Evolutionary conservation across 2,888 invertebrate species (phyloP).

Genomic region (Criorhina ranunculi): DNA sequence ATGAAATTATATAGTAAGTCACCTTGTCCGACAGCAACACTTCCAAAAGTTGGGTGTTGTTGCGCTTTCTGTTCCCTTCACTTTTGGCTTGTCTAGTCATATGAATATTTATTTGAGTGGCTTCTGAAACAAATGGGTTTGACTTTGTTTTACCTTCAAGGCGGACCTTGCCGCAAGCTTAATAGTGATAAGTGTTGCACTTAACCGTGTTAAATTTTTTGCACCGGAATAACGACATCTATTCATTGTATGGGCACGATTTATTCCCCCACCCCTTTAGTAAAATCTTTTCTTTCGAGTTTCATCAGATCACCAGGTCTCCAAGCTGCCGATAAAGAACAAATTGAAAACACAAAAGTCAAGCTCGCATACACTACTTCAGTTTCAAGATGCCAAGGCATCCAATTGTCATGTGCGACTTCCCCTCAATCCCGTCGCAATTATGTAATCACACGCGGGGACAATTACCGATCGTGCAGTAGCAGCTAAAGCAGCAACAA

Average conservation of each 20-base stretch:
- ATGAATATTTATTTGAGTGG: too few species aligned
- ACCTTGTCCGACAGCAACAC: too few species aligned
- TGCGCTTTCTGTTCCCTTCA: too few species aligned
- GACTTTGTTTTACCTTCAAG: too few species aligned
- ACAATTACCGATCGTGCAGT: constrained; percentile 49
- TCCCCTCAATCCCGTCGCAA: constrained; percentile 35
- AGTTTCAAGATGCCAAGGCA: constrained; percentile 44
- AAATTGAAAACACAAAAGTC: constrained; percentile 28
- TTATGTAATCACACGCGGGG: constrained; percentile 60
- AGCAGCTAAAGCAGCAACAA: constrained; percentile 1
- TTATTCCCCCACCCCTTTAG: constrained; percentile 1
- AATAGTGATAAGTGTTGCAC: background rate
- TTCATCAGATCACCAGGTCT: constrained; percentile 14
- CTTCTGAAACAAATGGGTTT: too few species aligned
- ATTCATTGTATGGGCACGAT: constrained; percentile 30
- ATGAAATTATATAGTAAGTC: too few species aligned
- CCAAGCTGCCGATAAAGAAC: constrained; percentile 33
- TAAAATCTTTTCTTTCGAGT: constrained; percentile 7
- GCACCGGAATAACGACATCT: background rate
- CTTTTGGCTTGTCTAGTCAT: too few species aligned
- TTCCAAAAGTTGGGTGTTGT: too few species aligned
- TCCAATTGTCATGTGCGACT: constrained; percentile 41
- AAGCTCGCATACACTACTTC: constrained; percentile 25
- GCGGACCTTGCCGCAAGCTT: constrained; percentile 6
- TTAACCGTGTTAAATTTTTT: background rate